A percentile compares a stretch with the other conserved stretches of the same genome.
Conservation (phyloP, 2,797 vertebrate species). For the Lepus oiostolus region DNA sequence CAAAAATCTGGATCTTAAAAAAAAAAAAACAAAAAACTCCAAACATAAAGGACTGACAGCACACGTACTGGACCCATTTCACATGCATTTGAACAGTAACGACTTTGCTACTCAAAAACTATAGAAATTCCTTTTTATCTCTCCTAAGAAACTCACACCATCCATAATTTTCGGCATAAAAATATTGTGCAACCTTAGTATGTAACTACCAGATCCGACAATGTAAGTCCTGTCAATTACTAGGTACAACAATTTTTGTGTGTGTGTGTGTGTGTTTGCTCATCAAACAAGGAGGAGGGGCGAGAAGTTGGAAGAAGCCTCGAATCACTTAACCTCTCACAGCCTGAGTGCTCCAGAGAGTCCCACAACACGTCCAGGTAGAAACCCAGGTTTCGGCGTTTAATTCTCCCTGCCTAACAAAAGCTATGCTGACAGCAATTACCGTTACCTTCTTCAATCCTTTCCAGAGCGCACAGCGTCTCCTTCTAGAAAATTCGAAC, state of each 20-base stretch:
- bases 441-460: slow-evolving; percentile 27
- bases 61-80: background rate
- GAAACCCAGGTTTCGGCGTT: background rate
- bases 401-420: slow-evolving; percentile 58
- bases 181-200: background rate
- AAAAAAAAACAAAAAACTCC: background rate
- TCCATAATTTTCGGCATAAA: background rate
- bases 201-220: background rate
- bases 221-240: background rate
- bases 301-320: background rate
- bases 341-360: background rate
- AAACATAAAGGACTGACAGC: background rate
- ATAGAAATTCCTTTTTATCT: slow-evolving; percentile 5
- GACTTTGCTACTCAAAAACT: background rate
- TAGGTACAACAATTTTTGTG: background rate
- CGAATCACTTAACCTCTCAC: background rate
- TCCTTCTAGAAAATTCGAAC: slow-evolving; percentile 79
- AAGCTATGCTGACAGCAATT: slow-evolving; percentile 32
- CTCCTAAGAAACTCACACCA: slow-evolving; percentile 5
- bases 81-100: background rate
- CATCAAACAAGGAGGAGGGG: background rate
- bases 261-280: background rate
- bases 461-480: background rate
- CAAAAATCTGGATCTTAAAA: background rate
- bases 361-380: background rate